Evolutionary conservation across 2,797 vertebrate genomes (phyloP).

Genomic region (Pseudopleuronectes americanus): DNA sequence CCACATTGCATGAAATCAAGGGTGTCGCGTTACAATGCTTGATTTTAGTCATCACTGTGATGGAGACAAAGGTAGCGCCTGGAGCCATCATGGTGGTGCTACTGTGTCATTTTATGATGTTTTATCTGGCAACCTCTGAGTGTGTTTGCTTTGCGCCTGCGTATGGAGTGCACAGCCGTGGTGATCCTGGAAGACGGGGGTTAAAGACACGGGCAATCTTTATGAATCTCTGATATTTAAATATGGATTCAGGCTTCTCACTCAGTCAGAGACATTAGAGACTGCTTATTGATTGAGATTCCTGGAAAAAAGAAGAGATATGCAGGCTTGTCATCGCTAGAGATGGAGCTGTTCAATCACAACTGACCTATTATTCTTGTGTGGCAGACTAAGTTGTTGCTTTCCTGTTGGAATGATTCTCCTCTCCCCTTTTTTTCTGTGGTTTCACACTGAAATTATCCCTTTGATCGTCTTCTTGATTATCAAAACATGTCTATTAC

Average conservation of each 20-base stretch:
- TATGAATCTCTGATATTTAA: constrained; percentile 70
- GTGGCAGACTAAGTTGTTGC: constrained; percentile 46
- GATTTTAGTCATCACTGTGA: constrained; percentile 83
- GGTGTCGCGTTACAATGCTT: constrained; percentile 83
- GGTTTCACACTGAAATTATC: constrained; percentile 14
- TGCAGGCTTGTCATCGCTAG: constrained; percentile 65
- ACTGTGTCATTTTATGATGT: constrained; percentile 80
- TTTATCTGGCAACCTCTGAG: constrained; percentile 72
- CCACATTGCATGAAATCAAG: constrained; percentile 86
- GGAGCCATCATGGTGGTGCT: constrained; percentile 75
- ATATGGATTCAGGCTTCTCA: constrained; percentile 79
- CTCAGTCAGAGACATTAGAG: constrained; percentile 78
- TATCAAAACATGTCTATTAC: background rate
- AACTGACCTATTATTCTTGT: constrained; percentile 79
- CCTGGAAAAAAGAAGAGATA: constrained; percentile 71
- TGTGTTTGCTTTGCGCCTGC: constrained; percentile 37
- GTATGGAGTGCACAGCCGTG: constrained; percentile 12
- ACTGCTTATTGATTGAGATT: constrained; percentile 83
- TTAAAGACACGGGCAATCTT: constrained; percentile 19
- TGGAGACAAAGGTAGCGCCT: constrained; percentile 85
- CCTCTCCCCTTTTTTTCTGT: background rate
- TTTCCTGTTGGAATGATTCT: constrained; percentile 34
- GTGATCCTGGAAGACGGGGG: constrained; percentile 24
- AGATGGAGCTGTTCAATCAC: constrained; percentile 74
- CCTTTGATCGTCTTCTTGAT: constrained; percentile 14